Conservation (phyloP, 2,113 vertebrate genomes). For the Tyto alba region DNA sequence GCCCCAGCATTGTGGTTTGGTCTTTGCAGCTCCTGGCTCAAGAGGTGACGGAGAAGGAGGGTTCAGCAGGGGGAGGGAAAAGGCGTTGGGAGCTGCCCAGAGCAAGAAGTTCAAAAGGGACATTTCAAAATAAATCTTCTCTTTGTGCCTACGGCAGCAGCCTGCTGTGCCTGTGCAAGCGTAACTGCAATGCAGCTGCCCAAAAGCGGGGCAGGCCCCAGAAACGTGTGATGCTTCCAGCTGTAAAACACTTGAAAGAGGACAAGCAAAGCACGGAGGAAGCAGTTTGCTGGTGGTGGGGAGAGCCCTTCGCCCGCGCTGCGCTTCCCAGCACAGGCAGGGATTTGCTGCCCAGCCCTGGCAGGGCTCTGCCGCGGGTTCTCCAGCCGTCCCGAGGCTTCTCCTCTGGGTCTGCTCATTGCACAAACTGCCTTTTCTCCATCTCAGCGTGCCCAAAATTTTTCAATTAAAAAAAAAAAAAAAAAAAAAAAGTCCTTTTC, state of each 20-base stretch:
- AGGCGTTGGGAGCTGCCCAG: neutral
- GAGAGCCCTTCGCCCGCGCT: too few relatives aligned
- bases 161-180: neutral
- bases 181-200: neutral
- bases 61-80: neutral
- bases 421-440: neutral
- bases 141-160: neutral
- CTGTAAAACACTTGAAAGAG: neutral
- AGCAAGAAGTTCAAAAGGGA: neutral
- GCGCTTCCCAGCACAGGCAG: too few relatives aligned
- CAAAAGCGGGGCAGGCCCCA: neutral
- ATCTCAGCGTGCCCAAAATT: neutral
- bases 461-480: neutral
- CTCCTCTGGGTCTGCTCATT: neutral
- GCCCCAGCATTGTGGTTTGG: too few relatives aligned
- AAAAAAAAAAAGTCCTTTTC: neutral
- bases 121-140: neutral
- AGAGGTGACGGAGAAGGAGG: neutral
- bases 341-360: neutral
- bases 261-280: neutral
- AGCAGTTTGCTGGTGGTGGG: rapidly evolving
- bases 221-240: neutral
- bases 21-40: too few relatives aligned
- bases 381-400: neutral
- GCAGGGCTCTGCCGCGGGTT: neutral